A percentile compares a stretch with the other conserved stretches of the same genome.
Evolutionary conservation across 2,113 vertebrate species (phyloP).

Genomic region (Stictonetta naevosa): DNA sequence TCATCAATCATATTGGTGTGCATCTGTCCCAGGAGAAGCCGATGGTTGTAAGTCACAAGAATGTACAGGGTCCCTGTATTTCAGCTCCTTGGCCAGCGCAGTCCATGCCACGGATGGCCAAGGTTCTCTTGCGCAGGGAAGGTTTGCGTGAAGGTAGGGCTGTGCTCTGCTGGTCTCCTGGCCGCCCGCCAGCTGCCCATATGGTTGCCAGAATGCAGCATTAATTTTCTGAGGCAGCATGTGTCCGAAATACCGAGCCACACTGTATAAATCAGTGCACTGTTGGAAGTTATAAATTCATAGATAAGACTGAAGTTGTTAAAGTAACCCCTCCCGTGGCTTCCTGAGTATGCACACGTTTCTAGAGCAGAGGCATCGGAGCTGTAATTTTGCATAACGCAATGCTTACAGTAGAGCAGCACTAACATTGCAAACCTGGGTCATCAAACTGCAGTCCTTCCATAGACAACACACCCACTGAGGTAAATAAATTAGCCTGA

Average conservation of each 20-base stretch:
- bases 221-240: not conserved
- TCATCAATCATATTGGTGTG: not conserved
- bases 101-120: not conserved
- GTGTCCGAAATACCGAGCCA: not conserved
- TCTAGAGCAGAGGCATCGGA: not conserved
- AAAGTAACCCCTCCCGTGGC: not conserved
- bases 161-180: conserved; percentile 15
- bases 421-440: not conserved
- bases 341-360: not conserved
- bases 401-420: not conserved
- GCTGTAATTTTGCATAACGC: not conserved
- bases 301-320: not conserved
- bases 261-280: not conserved
- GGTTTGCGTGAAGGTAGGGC: not conserved
- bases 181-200: not conserved
- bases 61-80: not conserved
- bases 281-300: not conserved
- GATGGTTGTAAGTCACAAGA: not conserved
- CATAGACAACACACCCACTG: not conserved
- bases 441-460: not conserved
- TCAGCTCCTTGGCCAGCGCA: not conserved
- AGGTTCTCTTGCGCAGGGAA: not conserved
- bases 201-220: conserved; percentile 45
- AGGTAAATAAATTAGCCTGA: not conserved
- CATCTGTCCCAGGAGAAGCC: not conserved